These are phyloP conservation scores for Nautilus pompilius DNA, from an alignment of 1,140 invertebrate genomes.

Conservation along the genomic window DNA sequence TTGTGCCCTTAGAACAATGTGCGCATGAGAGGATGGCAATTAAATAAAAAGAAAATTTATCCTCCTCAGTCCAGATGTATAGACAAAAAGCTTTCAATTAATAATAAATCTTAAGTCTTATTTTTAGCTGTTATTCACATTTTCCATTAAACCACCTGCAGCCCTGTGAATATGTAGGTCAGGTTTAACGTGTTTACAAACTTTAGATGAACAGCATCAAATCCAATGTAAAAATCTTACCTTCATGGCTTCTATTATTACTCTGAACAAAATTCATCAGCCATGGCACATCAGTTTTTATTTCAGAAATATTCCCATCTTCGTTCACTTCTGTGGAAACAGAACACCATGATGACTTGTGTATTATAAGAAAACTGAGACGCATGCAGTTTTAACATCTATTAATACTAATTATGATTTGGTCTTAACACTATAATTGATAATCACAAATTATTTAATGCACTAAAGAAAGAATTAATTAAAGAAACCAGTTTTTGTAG, in stretches of 20 bases:
- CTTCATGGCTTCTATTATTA: neutral
- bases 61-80: neutral
- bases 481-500: too few species aligned
- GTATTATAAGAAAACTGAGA: too few species aligned
- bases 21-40: too few species aligned
- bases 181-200: neutral
- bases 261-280: slow-evolving; percentile 1
- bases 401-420: too few species aligned
- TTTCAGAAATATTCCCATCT: slow-evolving; percentile 15
- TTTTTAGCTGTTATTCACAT: neutral
- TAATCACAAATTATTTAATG: too few species aligned
- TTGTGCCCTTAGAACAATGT: too few species aligned
- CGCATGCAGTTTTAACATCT: too few species aligned
- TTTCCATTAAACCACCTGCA: neutral
- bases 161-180: neutral
- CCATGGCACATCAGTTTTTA: slow-evolving; percentile 21
- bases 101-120: neutral
- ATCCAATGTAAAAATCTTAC: neutral
- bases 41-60: too few species aligned
- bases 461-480: too few species aligned
- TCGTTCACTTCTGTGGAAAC: slow-evolving; percentile 10
- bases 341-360: too few species aligned
- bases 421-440: too few species aligned
- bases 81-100: neutral
- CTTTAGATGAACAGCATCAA: neutral